Conservation (phyloP, 2,113 vertebrate genomes). For the Oryzias curvinotus region DNA sequence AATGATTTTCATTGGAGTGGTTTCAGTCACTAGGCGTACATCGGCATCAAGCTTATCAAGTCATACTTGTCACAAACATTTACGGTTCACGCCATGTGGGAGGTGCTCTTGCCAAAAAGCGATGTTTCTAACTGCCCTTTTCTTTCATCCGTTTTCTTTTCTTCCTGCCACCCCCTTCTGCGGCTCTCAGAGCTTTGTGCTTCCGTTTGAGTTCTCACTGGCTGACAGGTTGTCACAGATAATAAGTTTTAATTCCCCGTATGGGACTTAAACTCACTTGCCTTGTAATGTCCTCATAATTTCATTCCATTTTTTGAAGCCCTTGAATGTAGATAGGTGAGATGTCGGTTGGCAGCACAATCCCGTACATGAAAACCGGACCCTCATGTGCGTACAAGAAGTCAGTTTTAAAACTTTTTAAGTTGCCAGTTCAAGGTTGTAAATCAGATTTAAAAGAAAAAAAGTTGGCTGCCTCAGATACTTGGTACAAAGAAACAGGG, state of each 20-base stretch:
- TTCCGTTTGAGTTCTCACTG: conserved; percentile 72
- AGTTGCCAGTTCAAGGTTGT: conserved; percentile 1
- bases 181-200: conserved; percentile 65
- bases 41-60: conserved; percentile 56
- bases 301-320: conserved; percentile 77
- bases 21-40: conserved; percentile 22
- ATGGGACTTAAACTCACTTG: conserved; percentile 75
- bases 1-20: no score
- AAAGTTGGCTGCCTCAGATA: no score
- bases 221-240: conserved; percentile 83
- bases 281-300: conserved; percentile 80
- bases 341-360: conserved; percentile 70
- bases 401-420: background rate
- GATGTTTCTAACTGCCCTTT: conserved; percentile 60
- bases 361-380: conserved; percentile 43
- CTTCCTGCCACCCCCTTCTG: conserved; percentile 49
- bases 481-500: conserved; percentile 23
- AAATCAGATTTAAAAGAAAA: background rate
- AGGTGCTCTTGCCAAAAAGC: conserved; percentile 32
- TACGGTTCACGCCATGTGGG: conserved; percentile 38
- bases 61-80: conserved; percentile 51
- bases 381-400: conserved; percentile 28
- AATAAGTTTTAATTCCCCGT: conserved; percentile 82
- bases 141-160: conserved; percentile 56
- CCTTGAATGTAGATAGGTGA: conserved; percentile 73